phyloP scores from a whole-genome alignment of 1,140 invertebrate genomes.

The Pogonognathellus flavescens region DNA sequence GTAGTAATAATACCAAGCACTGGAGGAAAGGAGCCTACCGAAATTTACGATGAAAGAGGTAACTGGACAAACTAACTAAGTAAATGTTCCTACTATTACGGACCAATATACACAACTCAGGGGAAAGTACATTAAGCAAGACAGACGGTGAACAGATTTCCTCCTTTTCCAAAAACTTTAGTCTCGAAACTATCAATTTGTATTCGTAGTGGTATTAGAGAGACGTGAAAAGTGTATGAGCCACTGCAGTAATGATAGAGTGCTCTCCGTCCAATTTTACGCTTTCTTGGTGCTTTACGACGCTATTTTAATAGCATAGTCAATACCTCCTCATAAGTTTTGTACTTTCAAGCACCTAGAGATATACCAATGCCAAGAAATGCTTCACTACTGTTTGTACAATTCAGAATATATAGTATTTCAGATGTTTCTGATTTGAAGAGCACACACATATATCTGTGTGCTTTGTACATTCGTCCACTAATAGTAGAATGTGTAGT shows the following conservation, averaged over 20 bases:
- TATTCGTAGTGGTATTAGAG: constrained; percentile 1
- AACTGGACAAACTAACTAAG: not conserved
- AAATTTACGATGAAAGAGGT: not conserved
- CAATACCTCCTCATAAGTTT: not conserved
- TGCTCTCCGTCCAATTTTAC: constrained; percentile 1
- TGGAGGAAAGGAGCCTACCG: not conserved
- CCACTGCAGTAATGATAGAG: constrained; percentile 2
- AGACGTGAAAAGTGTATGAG: constrained; percentile 6
- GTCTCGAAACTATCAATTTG: not conserved
- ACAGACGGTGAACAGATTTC: too few species aligned
- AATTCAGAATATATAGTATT: not conserved
- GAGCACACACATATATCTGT: not conserved
- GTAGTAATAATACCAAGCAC: not conserved
- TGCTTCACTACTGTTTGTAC: too few species aligned
- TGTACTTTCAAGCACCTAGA: too few species aligned
- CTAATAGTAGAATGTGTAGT: not conserved
- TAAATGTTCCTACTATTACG: not conserved
- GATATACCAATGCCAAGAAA: too few species aligned
- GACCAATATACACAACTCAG: not conserved
- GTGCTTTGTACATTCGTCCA: too few species aligned
- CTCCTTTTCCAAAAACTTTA: not conserved
- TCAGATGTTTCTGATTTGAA: not conserved
- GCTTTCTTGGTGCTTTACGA: constrained; percentile 21
- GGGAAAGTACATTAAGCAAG: too few species aligned
- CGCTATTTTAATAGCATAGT: constrained; percentile 3